phyloP scores from a whole-genome alignment of 2,888 invertebrate species.

The Oligia latruncula region DNA sequence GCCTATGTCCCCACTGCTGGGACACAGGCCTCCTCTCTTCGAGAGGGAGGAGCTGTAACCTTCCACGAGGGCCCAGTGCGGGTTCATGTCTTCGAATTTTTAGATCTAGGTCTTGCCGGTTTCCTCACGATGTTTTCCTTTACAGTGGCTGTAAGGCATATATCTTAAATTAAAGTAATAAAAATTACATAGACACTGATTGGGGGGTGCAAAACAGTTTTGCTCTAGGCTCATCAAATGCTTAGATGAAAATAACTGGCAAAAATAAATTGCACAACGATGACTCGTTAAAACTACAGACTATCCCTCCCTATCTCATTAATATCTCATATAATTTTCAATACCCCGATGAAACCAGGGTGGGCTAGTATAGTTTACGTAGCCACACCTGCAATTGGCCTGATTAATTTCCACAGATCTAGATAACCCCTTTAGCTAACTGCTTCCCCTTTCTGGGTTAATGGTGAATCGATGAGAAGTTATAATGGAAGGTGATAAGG shows the following conservation, averaged over 20 bases:
- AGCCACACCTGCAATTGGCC: conserved; percentile 68
- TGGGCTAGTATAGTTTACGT: conserved; percentile 57
- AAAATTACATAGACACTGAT: neutral
- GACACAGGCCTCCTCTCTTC: too few relatives aligned
- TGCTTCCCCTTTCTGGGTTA: conserved; percentile 57
- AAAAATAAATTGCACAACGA: neutral
- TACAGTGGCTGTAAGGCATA: neutral
- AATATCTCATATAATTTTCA: conserved; percentile 17
- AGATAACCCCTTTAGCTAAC: conserved; percentile 54
- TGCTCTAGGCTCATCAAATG: neutral
- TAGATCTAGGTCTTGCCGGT: too few relatives aligned
- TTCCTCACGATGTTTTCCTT: too few relatives aligned
- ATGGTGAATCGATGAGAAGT: conserved; percentile 40
- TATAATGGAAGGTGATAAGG: conserved; percentile 3
- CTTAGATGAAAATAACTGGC: neutral
- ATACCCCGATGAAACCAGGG: conserved; percentile 4
- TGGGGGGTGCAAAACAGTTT: neutral
- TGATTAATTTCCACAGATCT: conserved; percentile 55
- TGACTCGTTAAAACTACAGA: neutral
- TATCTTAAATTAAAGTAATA: neutral
- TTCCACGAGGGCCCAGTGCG: too few relatives aligned
- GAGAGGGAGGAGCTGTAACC: too few relatives aligned
- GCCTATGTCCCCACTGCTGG: too few relatives aligned
- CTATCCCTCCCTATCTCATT: neutral
- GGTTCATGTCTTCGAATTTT: too few relatives aligned